phyloP scores from a whole-genome alignment of 2,797 vertebrate species.

The Xerus rutilus region DNA sequence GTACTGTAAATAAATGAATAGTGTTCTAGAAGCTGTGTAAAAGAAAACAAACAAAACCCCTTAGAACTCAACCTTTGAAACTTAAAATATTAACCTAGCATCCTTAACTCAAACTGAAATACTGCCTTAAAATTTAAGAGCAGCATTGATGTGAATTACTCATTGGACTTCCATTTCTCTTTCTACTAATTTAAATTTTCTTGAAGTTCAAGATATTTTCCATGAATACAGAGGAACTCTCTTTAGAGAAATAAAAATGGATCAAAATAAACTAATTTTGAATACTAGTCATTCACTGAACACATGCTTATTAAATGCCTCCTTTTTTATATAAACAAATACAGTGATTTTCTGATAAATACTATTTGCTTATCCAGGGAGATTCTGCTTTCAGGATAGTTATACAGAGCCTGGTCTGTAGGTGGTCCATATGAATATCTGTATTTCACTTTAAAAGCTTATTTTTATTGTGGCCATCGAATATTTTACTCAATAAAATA shows the following conservation, averaged over 20 bases:
- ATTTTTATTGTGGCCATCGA: slow-evolving; percentile 16
- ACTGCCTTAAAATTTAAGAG: slow-evolving; percentile 6
- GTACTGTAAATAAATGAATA: slow-evolving; percentile 40
- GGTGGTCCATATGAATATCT: not conserved
- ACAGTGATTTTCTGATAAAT: slow-evolving; percentile 21
- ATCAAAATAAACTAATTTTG: slow-evolving; percentile 64
- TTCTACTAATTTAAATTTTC: slow-evolving; percentile 61
- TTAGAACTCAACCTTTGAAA: slow-evolving; percentile 22
- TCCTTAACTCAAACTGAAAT: slow-evolving; percentile 57
- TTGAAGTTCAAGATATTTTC: slow-evolving; percentile 53
- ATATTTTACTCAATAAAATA: not conserved
- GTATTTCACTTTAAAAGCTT: slow-evolving; percentile 32
- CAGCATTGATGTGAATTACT: slow-evolving; percentile 32
- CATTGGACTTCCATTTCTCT: not conserved
- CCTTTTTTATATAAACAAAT: not conserved
- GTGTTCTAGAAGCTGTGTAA: slow-evolving; percentile 63
- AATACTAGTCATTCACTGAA: slow-evolving; percentile 29
- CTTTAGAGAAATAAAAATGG: slow-evolving; percentile 43
- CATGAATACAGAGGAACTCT: not conserved
- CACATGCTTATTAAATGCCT: slow-evolving; percentile 31
- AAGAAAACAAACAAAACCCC: slow-evolving; percentile 23
- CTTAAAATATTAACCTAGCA: slow-evolving; percentile 54
- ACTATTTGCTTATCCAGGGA: not conserved
- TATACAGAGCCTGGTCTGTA: not conserved
- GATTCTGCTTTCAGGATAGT: not conserved